A percentile compares a stretch with the other conserved stretches of the same genome.
Evolutionary conservation across 1,140 invertebrate genomes (phyloP).

Genomic region (Steinernema khuongi): DNA sequence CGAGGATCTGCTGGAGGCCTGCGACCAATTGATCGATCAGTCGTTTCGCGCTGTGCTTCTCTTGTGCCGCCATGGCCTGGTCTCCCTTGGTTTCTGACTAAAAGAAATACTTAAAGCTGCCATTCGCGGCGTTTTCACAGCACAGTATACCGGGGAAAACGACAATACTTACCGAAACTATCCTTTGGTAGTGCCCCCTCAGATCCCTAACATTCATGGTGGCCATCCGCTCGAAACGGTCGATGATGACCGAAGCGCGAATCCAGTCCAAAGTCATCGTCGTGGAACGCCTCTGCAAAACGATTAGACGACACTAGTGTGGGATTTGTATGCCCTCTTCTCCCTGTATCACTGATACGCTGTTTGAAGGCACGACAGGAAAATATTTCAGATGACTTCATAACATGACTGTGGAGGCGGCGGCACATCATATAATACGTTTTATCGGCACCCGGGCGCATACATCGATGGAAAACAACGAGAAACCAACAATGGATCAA

Average conservation of each 20-base stretch:
- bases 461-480: no score
- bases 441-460: no score
- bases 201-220: constrained; percentile 8
- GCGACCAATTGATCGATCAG: constrained; percentile 28
- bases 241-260: constrained; percentile 10
- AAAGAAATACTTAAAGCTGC: not conserved
- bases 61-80: not conserved
- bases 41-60: constrained; percentile 15
- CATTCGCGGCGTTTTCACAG: no score
- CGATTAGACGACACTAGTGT: no score
- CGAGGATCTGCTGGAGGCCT: constrained; percentile 31
- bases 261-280: constrained; percentile 2
- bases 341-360: no score
- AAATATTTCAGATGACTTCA: no score
- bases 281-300: no score
- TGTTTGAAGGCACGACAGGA: no score
- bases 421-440: no score
- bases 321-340: no score
- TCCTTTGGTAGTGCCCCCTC: constrained; percentile 1
- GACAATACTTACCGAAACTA: constrained; percentile 2
- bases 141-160: no score
- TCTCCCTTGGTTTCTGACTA: constrained; percentile 8
- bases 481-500: not conserved
- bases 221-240: constrained; percentile 15
- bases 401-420: no score